Base-by-base conservation (phyloP, 2,888 invertebrate genomes). In the Lysandra coridon region DNA sequence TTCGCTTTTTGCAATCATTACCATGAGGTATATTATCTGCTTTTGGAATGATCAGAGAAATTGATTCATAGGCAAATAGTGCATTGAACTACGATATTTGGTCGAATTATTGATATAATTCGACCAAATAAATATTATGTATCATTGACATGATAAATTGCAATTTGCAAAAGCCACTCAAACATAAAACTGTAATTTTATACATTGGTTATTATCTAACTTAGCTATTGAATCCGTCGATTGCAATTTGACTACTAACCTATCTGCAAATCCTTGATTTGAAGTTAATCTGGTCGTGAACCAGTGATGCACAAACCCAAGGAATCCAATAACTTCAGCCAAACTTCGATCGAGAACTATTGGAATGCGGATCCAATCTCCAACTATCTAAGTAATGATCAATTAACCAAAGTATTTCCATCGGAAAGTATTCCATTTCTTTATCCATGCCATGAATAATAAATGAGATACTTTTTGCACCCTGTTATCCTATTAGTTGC, bases 341-440 rank as follows among this genome's bases (percentile, higher is more conserved):
- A 78, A 80, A 82, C 80, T 80, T 80, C 57, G 62, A 75, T 44
- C 73, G 3, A 79, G 78, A 81, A 80, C 79, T 82, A 80, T 78
- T 78, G 79, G 78, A 30, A 80, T 80, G 79, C 60, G 78, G 74
- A 85, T 82, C 82, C 84, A 87, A 85, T 83, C 84, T 82, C 82
- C 78, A 82, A 85, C 83, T 84, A 84, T 87, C 82, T 80, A 81
- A 84, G 83, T 88, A 88, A 88, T 87, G 89, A 88, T 87, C 89
- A 88, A 88, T 88, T 88, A 87, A 82, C 81, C 79, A 80, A 81
- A 81, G 83, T 83, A 85, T 86, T 85, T 86, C 84, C 84, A 85
- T 85, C 84, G 84, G 84, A 82, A 80, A 81, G 76, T 80, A 79
- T 53, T 80, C 79, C 44, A 75, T 77, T 79, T 77, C 62, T 62